These are phyloP conservation scores for Mactra quadrangularis DNA, from an alignment of 1,140 invertebrate genomes.

Conservation along the genomic window DNA sequence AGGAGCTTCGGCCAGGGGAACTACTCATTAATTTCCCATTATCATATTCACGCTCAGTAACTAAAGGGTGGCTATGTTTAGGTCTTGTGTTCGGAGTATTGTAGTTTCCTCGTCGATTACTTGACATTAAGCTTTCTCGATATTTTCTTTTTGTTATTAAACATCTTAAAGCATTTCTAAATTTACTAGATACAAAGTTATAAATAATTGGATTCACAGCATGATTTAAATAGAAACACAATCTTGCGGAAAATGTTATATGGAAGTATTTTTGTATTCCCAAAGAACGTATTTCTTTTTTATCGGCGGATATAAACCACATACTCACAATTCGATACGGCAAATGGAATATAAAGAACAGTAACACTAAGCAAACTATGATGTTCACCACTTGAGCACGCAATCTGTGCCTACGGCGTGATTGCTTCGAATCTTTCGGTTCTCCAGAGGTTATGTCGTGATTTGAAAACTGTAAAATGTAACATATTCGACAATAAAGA, in stretches of 20 bases:
- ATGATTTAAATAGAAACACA: slow-evolving; percentile 47
- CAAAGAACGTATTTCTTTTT: slow-evolving; percentile 29
- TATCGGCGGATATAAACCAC: slow-evolving; percentile 45
- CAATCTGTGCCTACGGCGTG: not conserved
- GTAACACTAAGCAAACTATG: slow-evolving; percentile 22
- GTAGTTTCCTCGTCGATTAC: slow-evolving; percentile 12
- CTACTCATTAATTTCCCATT: not conserved
- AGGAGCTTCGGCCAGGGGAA: not conserved
- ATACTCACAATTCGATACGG: slow-evolving; percentile 27
- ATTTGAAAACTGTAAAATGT: slow-evolving; percentile 10
- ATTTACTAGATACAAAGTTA: slow-evolving; percentile 50
- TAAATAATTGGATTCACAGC: slow-evolving; percentile 41
- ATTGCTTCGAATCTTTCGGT: slow-evolving; percentile 35
- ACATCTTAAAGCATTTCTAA: slow-evolving; percentile 7
- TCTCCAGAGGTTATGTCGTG: slow-evolving; percentile 13
- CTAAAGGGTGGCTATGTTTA: not conserved
- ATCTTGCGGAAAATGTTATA: slow-evolving; percentile 50
- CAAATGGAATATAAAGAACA: slow-evolving; percentile 42
- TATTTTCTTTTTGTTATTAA: slow-evolving; percentile 14
- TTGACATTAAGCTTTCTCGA: slow-evolving; percentile 6
- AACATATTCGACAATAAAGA: slow-evolving; percentile 62
- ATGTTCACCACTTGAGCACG: slow-evolving; percentile 43
- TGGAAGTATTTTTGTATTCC: slow-evolving; percentile 55
- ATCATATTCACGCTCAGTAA: slow-evolving; percentile 1
- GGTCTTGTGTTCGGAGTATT: not conserved